Evolutionary conservation across 2,888 invertebrate genomes (phyloP).

Genomic region (Scotopteryx bipunctaria): DNA sequence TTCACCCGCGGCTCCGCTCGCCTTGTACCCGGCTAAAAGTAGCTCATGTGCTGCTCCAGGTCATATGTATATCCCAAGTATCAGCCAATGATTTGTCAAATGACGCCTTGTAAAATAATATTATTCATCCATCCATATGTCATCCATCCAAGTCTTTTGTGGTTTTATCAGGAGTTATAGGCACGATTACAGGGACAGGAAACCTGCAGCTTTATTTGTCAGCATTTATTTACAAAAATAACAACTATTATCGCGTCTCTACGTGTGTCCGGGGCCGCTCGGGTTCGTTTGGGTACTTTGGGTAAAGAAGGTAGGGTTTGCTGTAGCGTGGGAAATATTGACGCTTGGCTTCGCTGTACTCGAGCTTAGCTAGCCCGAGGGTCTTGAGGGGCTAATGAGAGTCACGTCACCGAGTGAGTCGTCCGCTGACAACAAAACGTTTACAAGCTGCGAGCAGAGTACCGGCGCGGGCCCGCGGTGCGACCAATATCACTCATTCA

Average conservation of each 20-base stretch:
- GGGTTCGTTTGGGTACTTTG: background rate
- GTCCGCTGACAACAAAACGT: conserved; percentile 20
- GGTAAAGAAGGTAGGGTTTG: background rate
- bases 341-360: conserved; percentile 5
- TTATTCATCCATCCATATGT: too few species aligned
- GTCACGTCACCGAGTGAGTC: conserved; percentile 15
- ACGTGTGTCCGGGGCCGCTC: conserved; percentile 8
- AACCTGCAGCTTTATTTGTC: too few species aligned
- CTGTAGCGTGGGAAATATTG: background rate
- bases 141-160: too few species aligned
- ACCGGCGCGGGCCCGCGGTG: background rate
- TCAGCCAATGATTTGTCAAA: too few species aligned
- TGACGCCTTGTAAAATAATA: too few species aligned
- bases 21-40: too few species aligned
- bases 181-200: too few species aligned
- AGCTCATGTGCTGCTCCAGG: too few species aligned
- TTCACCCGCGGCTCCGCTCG: too few species aligned
- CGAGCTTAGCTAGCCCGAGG: conserved; percentile 19
- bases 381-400: conserved; percentile 21
- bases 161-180: too few species aligned
- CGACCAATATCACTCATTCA: background rate
- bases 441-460: conserved; percentile 9
- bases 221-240: too few species aligned
- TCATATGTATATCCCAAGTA: too few species aligned
- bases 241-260: background rate